Conservation (phyloP, 2,797 vertebrate species). For the Smutsia gigantea region DNA sequence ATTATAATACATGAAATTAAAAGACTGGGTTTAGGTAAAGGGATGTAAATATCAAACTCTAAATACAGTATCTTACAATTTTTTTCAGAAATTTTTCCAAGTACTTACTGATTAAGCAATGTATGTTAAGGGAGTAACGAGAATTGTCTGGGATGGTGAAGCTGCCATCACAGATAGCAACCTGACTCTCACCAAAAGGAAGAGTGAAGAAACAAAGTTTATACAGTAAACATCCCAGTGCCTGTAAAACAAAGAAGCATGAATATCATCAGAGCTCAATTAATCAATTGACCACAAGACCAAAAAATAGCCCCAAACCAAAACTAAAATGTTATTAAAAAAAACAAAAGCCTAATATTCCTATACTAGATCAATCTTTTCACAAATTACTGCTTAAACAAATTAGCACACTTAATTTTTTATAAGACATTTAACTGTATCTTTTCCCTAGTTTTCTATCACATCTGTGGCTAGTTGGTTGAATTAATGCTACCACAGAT, state of each 20-base stretch:
- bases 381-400: constrained; percentile 44
- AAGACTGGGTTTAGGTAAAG: constrained; percentile 28
- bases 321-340: background rate
- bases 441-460: background rate
- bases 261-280: background rate
- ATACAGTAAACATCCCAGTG: constrained; percentile 98
- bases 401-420: background rate
- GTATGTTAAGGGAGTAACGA: constrained; percentile 93
- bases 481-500: background rate
- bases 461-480: background rate
- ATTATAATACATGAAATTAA: constrained; percentile 38
- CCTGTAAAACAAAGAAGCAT: constrained; percentile 87
- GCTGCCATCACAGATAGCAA: constrained; percentile 98
- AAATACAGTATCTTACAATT: background rate
- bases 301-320: background rate
- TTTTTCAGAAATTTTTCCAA: background rate
- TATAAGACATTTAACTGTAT: background rate
- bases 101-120: constrained; percentile 98
- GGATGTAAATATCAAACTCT: background rate
- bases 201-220: constrained; percentile 99
- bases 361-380: constrained; percentile 1
- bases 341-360: background rate
- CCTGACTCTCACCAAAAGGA: constrained; percentile 99
- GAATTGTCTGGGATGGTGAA: constrained; percentile 97
- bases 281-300: background rate